Conservation (phyloP, 2,113 vertebrate genomes). For the Acrocephalus kingi region DNA sequence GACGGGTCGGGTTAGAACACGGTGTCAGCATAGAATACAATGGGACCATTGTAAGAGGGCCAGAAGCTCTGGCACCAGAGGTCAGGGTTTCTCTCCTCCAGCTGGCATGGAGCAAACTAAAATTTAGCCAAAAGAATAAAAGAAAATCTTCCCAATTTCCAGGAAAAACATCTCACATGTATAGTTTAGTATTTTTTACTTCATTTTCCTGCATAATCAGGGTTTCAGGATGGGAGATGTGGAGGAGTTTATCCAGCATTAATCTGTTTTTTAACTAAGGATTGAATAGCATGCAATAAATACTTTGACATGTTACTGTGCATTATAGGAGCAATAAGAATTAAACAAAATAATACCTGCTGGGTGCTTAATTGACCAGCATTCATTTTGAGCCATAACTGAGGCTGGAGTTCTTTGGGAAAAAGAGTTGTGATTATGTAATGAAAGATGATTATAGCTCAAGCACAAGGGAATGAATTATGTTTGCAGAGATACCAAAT, state of each 20-base stretch:
- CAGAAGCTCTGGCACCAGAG: neutral
- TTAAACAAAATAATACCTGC: neutral
- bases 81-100: neutral
- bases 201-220: neutral
- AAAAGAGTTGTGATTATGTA: neutral
- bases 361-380: neutral
- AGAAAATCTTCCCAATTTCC: neutral
- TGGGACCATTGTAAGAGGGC: neutral
- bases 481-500: neutral
- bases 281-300: neutral
- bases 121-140: neutral
- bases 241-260: neutral
- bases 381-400: neutral
- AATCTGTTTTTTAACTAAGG: neutral
- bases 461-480: neutral
- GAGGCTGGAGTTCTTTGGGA: neutral
- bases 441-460: neutral
- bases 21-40: neutral
- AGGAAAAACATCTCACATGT: neutral
- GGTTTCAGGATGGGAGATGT: neutral
- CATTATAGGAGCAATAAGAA: neutral
- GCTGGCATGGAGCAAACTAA: neutral
- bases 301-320: neutral
- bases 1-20: rapidly evolving
- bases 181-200: neutral